A percentile compares a stretch with the other conserved stretches of the same genome.
Conservation (phyloP, 2,113 vertebrate genomes). For the Riparia riparia region DNA sequence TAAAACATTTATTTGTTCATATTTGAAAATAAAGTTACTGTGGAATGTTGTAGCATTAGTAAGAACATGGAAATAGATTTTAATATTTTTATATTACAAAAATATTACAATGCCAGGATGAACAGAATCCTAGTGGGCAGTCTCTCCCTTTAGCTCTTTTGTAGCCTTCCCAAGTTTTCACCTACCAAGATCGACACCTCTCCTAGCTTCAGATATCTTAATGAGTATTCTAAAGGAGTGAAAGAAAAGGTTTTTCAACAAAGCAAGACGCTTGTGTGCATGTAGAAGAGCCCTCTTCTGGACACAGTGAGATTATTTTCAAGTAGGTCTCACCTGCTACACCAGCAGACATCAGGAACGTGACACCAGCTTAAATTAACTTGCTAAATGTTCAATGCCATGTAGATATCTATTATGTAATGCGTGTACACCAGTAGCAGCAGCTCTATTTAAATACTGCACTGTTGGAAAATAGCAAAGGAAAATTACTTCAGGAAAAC, state of each 20-base stretch:
- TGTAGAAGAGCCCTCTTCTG: constrained; percentile 4
- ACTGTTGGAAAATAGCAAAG: neutral
- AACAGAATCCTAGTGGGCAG: neutral
- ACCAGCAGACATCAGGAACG: neutral
- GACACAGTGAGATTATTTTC: neutral
- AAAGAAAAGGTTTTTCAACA: neutral
- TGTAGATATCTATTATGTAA: neutral
- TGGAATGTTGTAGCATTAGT: neutral
- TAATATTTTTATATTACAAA: neutral
- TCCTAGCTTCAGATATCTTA: neutral
- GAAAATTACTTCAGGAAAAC: neutral
- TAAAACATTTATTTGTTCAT: neutral
- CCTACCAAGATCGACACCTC: neutral
- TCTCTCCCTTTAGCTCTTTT: neutral
- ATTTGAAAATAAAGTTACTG: neutral
- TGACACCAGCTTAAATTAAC: neutral
- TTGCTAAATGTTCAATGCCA: neutral
- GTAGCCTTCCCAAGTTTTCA: neutral
- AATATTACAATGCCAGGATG: neutral
- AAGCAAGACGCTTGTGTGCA: neutral
- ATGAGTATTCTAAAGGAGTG: neutral
- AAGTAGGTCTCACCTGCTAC: neutral
- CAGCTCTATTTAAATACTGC: neutral
- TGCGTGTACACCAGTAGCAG: neutral
- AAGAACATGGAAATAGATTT: neutral